Percentiles rank a stretch among this genome's conserved stretches.
Conservation (phyloP, 1,140 invertebrate species). For the Laupala kohalensis region DNA sequence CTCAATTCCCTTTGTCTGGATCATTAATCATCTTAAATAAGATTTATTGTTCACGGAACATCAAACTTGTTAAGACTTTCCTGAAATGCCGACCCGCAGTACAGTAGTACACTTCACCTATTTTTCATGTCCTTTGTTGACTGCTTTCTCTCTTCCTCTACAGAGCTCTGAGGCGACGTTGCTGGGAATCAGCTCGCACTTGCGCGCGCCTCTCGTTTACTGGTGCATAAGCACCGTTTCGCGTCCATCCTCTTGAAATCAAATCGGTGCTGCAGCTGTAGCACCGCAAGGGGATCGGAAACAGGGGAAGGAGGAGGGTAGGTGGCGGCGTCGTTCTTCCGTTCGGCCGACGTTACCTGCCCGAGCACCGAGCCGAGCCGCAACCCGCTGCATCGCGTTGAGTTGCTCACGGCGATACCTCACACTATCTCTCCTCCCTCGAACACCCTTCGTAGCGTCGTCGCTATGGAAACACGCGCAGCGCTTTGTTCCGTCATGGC, state of each 20-base stretch:
- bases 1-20: background rate
- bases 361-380: background rate
- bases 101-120: background rate
- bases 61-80: background rate
- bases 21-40: background rate
- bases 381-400: too few species aligned
- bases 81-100: background rate
- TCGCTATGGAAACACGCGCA: background rate
- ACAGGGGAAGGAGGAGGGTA: too few species aligned
- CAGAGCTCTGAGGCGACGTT: too few species aligned
- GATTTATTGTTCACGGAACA: background rate
- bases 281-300: too few species aligned
- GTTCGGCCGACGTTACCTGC: background rate
- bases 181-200: too few species aligned
- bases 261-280: background rate
- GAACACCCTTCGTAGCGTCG: background rate
- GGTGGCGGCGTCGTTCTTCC: background rate
- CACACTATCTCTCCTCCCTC: too few species aligned
- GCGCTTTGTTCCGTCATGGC: background rate
- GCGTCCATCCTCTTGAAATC: background rate
- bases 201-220: background rate
- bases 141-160: background rate
- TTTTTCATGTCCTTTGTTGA: background rate
- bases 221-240: background rate
- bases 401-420: too few species aligned